These are phyloP conservation scores for Aplochiton taeniatus DNA, from an alignment of 2,797 vertebrate genomes.

Conservation along the genomic window DNA sequence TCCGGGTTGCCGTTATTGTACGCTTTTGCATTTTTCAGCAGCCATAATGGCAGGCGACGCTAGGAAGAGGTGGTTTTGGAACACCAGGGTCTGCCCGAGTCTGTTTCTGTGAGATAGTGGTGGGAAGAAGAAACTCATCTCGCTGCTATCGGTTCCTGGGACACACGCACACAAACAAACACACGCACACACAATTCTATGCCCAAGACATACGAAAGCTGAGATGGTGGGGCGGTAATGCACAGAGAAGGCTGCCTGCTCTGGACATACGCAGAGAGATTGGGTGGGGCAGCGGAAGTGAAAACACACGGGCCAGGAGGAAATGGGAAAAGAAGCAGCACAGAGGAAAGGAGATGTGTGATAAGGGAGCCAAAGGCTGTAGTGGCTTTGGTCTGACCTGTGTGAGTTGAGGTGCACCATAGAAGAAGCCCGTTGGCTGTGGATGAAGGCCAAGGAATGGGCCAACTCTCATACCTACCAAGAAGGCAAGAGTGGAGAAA, in stretches of 20 bases:
- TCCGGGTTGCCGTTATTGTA: slow-evolving; percentile 13
- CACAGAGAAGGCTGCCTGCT: slow-evolving; percentile 46
- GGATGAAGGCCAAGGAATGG: slow-evolving; percentile 27
- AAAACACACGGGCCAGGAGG: slow-evolving; percentile 42
- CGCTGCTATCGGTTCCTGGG: slow-evolving; percentile 53
- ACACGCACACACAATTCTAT: slow-evolving; percentile 7
- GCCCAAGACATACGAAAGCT: slow-evolving; percentile 11
- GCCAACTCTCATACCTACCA: slow-evolving; percentile 1
- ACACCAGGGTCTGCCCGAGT: slow-evolving; percentile 51
- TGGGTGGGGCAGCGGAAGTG: slow-evolving; percentile 49
- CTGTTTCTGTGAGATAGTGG: slow-evolving; percentile 68
- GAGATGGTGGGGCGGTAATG: slow-evolving; percentile 49
- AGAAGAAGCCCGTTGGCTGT: slow-evolving; percentile 32
- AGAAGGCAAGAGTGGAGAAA: slow-evolving; percentile 4
- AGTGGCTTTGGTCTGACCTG: slow-evolving; percentile 34
- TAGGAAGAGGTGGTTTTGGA: slow-evolving; percentile 25
- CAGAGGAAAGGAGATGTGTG: slow-evolving; percentile 26
- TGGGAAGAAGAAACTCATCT: slow-evolving; percentile 63
- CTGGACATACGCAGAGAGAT: slow-evolving; percentile 41
- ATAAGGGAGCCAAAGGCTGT: slow-evolving; percentile 44
- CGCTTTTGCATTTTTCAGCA: slow-evolving; percentile 22
- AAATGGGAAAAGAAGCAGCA: slow-evolving; percentile 50
- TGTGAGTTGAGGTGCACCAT: not conserved
- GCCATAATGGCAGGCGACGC: slow-evolving; percentile 21
- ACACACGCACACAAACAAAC: slow-evolving; percentile 20